Evolutionary conservation across 2,888 invertebrate species (phyloP).

Genomic region (Choristoneura rosaceana): DNA sequence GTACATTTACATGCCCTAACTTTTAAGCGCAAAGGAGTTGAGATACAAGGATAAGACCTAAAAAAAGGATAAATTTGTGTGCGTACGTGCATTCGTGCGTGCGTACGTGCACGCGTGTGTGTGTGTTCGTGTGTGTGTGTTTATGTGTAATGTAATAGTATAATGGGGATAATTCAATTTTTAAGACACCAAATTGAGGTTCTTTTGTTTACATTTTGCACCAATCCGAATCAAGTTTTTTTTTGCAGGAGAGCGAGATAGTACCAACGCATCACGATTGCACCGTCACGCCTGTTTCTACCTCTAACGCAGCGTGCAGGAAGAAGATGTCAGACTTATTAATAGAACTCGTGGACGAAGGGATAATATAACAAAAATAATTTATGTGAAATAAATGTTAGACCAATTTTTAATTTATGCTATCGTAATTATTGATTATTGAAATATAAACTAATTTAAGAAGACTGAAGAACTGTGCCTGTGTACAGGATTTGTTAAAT

Average conservation of each 20-base stretch:
- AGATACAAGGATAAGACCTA: too few relatives aligned
- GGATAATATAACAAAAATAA: constrained; percentile 71
- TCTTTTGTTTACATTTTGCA: too few relatives aligned
- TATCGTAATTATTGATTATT: background rate
- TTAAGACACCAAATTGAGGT: too few relatives aligned
- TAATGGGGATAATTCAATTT: too few relatives aligned
- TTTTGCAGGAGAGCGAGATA: constrained; percentile 65
- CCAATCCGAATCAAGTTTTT: background rate
- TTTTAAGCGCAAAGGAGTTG: too few relatives aligned
- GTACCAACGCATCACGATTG: constrained; percentile 54
- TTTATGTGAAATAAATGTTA: constrained; percentile 10
- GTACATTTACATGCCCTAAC: too few relatives aligned
- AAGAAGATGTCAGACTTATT: constrained; percentile 89
- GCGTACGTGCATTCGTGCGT: too few relatives aligned
- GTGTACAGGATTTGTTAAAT: too few relatives aligned
- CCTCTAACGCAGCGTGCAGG: constrained; percentile 85
- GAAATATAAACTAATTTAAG: background rate
- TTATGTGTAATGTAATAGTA: too few relatives aligned
- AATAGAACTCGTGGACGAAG: constrained; percentile 87
- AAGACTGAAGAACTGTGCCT: background rate
- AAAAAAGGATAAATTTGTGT: too few relatives aligned
- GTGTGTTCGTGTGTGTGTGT: too few relatives aligned
- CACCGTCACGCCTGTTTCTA: constrained; percentile 69
- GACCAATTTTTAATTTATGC: constrained; percentile 7
- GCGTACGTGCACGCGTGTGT: too few relatives aligned